phyloP scores from a whole-genome alignment of 2,113 vertebrate species.

The Macaca fascicularis region DNA sequence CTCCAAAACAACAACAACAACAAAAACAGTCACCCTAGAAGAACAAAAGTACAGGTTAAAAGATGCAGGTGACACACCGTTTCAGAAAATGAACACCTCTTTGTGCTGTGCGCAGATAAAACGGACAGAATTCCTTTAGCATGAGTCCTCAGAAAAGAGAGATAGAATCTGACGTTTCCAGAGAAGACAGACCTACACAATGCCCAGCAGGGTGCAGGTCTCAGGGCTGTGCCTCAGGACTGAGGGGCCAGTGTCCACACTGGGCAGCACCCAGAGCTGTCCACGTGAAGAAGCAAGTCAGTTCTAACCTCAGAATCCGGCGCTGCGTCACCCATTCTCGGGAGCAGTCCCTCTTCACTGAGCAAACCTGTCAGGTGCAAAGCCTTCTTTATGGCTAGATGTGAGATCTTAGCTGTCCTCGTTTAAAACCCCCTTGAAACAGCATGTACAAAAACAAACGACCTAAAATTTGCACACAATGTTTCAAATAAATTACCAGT shows the following conservation, averaged over 20 bases:
- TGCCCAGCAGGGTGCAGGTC: background rate
- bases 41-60: fast-evolving
- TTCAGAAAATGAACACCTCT: background rate
- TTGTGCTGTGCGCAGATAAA: background rate
- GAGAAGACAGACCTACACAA: background rate
- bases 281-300: background rate
- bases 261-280: too few species aligned
- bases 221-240: background rate
- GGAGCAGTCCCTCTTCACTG: background rate
- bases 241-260: background rate
- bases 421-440: background rate
- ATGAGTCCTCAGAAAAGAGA: background rate
- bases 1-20: too few species aligned
- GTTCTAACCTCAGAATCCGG: background rate
- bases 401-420: background rate
- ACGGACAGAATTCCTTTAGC: background rate
- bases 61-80: fast-evolving
- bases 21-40: background rate
- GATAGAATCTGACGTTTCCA: too few species aligned
- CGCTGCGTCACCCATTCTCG: background rate
- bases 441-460: too few species aligned
- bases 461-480: fast-evolving
- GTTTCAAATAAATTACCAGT: background rate
- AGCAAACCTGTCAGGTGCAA: background rate
- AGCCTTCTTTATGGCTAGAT: background rate